Conservation (phyloP, 2,888 invertebrate species). For the Ichneumoninae sp. region DNA sequence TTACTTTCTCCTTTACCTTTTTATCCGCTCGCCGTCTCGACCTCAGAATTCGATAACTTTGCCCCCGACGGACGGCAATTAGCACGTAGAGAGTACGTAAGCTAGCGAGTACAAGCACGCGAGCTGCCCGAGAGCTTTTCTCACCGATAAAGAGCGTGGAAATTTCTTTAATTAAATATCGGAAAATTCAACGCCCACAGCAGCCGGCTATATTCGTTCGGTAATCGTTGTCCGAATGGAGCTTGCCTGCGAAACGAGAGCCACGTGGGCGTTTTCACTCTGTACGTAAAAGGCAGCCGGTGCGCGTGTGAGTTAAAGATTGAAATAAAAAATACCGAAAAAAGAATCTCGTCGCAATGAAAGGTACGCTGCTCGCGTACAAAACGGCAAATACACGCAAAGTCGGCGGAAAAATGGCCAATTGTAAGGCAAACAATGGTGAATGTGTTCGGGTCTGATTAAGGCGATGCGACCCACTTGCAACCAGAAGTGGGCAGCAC, state of each 20-base stretch:
- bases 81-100: conserved; percentile 24
- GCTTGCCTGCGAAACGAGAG: neutral
- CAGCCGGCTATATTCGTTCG: conserved; percentile 17
- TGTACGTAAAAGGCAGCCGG: neutral
- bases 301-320: neutral
- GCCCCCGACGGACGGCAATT: conserved; percentile 44
- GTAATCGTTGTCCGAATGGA: conserved; percentile 1
- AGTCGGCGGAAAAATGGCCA: too few species aligned
- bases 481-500: too few species aligned
- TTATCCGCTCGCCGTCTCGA: neutral
- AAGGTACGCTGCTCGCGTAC: neutral
- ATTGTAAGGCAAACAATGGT: too few species aligned
- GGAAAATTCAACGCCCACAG: conserved; percentile 20
- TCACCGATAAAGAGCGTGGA: conserved; percentile 15
- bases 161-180: conserved; percentile 53
- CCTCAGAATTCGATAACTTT: conserved; percentile 53
- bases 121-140: neutral
- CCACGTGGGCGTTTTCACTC: neutral
- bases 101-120: neutral
- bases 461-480: too few species aligned
- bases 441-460: too few species aligned
- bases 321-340: neutral
- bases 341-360: neutral
- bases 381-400: neutral
- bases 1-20: neutral